Base-by-base conservation (phyloP, 2,797 vertebrate species). In the Pangasius larnaudii region DNA sequence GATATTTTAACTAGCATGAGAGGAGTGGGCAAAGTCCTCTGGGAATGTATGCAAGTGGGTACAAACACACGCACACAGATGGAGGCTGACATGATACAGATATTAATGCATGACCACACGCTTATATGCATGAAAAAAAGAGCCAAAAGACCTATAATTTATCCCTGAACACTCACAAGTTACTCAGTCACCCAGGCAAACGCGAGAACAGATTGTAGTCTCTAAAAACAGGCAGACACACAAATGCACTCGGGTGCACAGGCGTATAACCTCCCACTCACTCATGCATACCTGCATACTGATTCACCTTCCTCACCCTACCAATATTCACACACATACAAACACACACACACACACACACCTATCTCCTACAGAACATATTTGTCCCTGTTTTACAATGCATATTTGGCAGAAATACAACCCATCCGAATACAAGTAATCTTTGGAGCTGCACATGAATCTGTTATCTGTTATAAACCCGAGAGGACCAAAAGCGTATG, bases 1-100 rank as follows among this genome's bases (percentile, higher is more conserved):
- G 90, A 92, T 93, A 93, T 94, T 94, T 94, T 91, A 89, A 93
- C 92, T 90, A 92, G 92, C 93, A 92, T 56, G 90, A 93, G 88
- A 92, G 91, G 33, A 85, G 85, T 83, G 85, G 92, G 89, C 86
- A 89, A 90, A 92, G 92, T 86, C 19, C 91, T 49, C 33, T 27
- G 88, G 87, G 84, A 81, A 82, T 46, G 27, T 56, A 75, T 84
- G 59, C 22, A 59, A 69, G 56, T 87, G 33, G 77, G 22, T n/a
- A 74, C 69, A 82, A 74, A 87, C 85, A 86, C 67, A 87, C 53
- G 58, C 75, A 82, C 78, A 81, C 82, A 58, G 61, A 78, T 84
- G 87, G 86, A 72, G 27, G 63, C 39, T 42, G 53, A 59, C 84
- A 86, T 74, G 71, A 77, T 56, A 42, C 51, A 58, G 74, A 87